Evolutionary conservation across 1,140 invertebrate genomes (phyloP).

Genomic region (Drosophila grimshawi): DNA sequence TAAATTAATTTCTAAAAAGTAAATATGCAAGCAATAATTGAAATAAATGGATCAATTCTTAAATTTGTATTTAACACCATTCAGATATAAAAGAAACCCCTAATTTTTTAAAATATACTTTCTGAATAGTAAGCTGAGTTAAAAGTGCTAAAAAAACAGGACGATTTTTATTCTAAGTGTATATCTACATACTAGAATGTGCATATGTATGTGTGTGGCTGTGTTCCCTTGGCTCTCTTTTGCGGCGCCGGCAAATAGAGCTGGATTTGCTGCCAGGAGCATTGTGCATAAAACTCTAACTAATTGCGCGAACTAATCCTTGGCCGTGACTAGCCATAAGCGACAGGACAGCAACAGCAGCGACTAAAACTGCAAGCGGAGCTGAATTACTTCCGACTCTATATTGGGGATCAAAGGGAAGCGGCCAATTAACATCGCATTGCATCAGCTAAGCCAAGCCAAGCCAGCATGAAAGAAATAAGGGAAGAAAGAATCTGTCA

Average conservation of each 20-base stretch:
- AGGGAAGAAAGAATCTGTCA: conserved; percentile 16
- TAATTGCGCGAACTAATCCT: conserved; percentile 80
- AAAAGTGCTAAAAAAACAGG: too few species aligned
- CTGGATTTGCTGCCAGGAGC: conserved; percentile 34
- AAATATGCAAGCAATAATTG: too few species aligned
- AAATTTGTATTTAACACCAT: too few species aligned
- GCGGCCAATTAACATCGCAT: conserved; percentile 64
- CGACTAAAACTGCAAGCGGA: not conserved
- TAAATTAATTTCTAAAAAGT: too few species aligned
- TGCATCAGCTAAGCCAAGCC: conserved; percentile 23
- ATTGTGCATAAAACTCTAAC: conserved; percentile 56
- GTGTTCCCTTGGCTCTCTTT: conserved; percentile 10
- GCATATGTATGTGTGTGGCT: not conserved
- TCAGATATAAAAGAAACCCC: too few species aligned
- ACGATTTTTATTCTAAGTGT: not conserved
- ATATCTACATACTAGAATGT: not conserved
- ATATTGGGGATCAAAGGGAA: conserved; percentile 58
- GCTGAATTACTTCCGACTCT: conserved; percentile 28
- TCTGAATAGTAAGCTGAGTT: too few species aligned
- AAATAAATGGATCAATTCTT: too few species aligned
- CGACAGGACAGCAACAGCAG: conserved; percentile 4
- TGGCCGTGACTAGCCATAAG: conserved; percentile 57
- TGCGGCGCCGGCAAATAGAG: conserved; percentile 48
- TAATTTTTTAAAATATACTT: too few species aligned
- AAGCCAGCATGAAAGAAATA: not conserved